These are phyloP conservation scores for Morelia viridis DNA, from an alignment of 2,797 vertebrate genomes.

Conservation along the genomic window DNA sequence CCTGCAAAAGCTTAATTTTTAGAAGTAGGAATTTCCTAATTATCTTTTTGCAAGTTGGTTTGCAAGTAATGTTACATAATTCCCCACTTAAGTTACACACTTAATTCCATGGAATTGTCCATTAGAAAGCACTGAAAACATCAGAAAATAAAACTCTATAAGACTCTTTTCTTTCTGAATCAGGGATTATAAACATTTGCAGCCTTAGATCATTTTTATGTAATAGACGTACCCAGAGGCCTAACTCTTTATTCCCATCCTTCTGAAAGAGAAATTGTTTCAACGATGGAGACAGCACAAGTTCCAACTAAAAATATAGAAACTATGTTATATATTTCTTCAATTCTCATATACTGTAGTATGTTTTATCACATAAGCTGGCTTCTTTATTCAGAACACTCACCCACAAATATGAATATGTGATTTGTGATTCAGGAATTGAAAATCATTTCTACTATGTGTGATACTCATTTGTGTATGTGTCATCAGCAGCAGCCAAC, in stretches of 20 bases:
- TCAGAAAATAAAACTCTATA: neutral
- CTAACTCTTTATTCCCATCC: neutral
- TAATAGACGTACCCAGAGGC: neutral
- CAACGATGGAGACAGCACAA: neutral
- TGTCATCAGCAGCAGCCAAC: neutral
- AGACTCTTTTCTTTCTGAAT: neutral
- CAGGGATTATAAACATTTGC: neutral
- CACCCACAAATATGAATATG: neutral
- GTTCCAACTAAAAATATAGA: neutral
- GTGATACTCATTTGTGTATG: slow-evolving; percentile 1
- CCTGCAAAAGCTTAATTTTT: neutral
- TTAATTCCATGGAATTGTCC: neutral
- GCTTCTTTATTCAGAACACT: neutral
- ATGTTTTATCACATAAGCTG: neutral
- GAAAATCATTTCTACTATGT: slow-evolving; percentile 7
- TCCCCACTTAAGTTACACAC: neutral
- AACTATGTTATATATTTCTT: neutral
- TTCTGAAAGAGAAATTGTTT: neutral
- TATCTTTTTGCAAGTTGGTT: neutral
- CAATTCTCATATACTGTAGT: neutral
- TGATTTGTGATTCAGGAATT: slow-evolving; percentile 1
- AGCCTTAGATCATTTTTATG: neutral
- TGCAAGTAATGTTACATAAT: neutral
- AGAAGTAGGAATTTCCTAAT: neutral
- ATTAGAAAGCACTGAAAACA: neutral